Percentiles rank a stretch among this genome's conserved stretches.
Conservation (phyloP, 2,888 invertebrate genomes). For the Mactromeris polynyma region DNA sequence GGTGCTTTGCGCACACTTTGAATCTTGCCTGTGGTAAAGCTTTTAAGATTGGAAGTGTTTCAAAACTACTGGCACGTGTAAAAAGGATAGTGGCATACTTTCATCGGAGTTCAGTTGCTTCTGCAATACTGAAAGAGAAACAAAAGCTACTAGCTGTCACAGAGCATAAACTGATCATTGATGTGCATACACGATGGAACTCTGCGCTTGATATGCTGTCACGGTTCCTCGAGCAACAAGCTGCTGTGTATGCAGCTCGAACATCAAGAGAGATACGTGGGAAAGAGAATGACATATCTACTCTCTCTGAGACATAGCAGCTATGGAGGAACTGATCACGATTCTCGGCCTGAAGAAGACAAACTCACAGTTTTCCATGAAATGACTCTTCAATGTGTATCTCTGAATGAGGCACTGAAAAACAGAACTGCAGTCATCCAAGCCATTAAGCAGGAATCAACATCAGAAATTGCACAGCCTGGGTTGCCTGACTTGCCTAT, state of each 20-base stretch:
- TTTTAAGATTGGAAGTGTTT: conserved; percentile 31
- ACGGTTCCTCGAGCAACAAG: conserved; percentile 35
- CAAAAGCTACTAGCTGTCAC: conserved; percentile 15
- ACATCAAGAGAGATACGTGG: conserved; percentile 14
- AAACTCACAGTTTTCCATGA: background rate
- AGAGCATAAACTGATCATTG: background rate
- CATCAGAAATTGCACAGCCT: too few relatives aligned
- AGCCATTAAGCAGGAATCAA: too few relatives aligned
- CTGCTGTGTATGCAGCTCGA: conserved; percentile 46
- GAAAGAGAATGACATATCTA: background rate
- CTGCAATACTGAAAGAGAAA: conserved; percentile 28
- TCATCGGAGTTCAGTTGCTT: conserved; percentile 28
- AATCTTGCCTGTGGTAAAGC: conserved; percentile 50
- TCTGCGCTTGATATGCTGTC: conserved; percentile 42
- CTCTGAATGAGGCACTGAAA: background rate
- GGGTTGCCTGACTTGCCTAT: too few relatives aligned
- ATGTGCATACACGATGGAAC: conserved; percentile 15
- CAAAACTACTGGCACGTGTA: conserved; percentile 20
- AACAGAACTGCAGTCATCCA: too few relatives aligned
- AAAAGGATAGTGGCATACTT: conserved; percentile 29
- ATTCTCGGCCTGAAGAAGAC: background rate
- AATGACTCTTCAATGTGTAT: background rate
- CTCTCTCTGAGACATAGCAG: background rate
- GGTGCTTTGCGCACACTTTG: conserved; percentile 59
- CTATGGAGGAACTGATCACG: background rate